Evolutionary conservation across 2,888 invertebrate genomes (phyloP).

Genomic region (Malacosoma neustria): DNA sequence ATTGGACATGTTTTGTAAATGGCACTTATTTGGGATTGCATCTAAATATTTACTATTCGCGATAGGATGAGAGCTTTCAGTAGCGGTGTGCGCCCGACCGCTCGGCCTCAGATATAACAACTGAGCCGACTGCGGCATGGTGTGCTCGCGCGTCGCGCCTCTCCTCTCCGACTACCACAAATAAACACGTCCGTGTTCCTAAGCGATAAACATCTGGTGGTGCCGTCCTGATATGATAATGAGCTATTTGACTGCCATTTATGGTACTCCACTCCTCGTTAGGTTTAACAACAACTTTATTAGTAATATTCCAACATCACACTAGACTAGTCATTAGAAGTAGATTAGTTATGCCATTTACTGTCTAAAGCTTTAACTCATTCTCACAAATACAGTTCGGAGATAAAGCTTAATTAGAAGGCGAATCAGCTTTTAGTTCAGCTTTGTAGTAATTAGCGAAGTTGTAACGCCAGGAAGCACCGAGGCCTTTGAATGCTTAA

Average conservation of each 20-base stretch:
- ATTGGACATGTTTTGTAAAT: conserved; percentile 43
- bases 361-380: too few relatives aligned
- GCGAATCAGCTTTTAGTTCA: neutral
- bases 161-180: conserved; percentile 50
- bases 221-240: conserved; percentile 14
- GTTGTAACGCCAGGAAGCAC: neutral
- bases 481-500: too few relatives aligned
- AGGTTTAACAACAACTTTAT: too few relatives aligned
- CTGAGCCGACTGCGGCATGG: conserved; percentile 51
- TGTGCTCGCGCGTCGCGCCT: conserved; percentile 53
- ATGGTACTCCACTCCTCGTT: too few relatives aligned
- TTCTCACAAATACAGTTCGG: neutral
- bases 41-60: conserved; percentile 13
- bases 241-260: neutral
- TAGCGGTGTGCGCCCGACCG: conserved; percentile 37
- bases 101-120: conserved; percentile 42
- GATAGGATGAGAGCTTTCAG: conserved; percentile 7
- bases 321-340: too few relatives aligned
- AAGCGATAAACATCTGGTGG: conserved; percentile 22
- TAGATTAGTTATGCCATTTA: too few relatives aligned
- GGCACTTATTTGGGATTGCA: conserved; percentile 18
- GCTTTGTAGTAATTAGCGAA: neutral
- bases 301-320: too few relatives aligned
- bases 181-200: conserved; percentile 55
- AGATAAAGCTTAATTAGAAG: neutral